Evolutionary conservation across 2,113 vertebrate species (phyloP), one percentile per base, ranked within the genome.

Genomic region (Tragelaphus strepsiceros): DNA sequence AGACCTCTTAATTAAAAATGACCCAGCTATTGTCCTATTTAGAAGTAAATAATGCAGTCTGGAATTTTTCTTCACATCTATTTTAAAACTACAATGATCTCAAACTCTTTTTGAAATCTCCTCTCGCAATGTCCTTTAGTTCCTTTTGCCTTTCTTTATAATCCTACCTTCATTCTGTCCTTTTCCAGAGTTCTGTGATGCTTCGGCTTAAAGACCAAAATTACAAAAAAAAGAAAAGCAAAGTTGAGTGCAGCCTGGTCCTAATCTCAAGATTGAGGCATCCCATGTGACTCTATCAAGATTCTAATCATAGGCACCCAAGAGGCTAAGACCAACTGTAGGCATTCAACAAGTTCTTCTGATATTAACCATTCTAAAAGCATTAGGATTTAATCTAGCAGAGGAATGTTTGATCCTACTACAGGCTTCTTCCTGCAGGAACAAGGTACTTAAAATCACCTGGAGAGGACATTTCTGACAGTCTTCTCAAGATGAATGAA

Each of bases 11-110:
- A 83, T 97, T 86, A 24, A 87, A 93, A 87, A 54, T 91, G 46
- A 80, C 71, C 46, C 30, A 91, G 54, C 32, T 88, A 17, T 91
- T 97, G 32, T 67, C 14, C 77, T 74, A n/a, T 67, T 22, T 7
- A n/a, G 77, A 56, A 97, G 64, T 54, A 91, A 96, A 94, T 93
- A 91, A 93, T 56, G 11, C 2, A 74, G 51, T 95, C 96, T 43
- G 43, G 35, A 26, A 58, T 92, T 92, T 84, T 71, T 19, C 53
- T 95, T 77, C 88, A 6, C 19, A 59, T 83, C 62, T 80, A 96
- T 71, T 91, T 94, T 51, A 95, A 92, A 80, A 61, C 5, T 62
- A 80, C 0, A 32, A 19, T 13, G 78, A 56, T 49, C 35, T 28
- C 22, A 77, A 81, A 77, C 13, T 88, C 13, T 74, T 81, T 93